Percentiles rank a stretch among this genome's conserved stretches.
These are phyloP conservation scores for Salvelinus alpinus DNA, from an alignment of 2,113 vertebrate genomes.

Conservation along the genomic window DNA sequence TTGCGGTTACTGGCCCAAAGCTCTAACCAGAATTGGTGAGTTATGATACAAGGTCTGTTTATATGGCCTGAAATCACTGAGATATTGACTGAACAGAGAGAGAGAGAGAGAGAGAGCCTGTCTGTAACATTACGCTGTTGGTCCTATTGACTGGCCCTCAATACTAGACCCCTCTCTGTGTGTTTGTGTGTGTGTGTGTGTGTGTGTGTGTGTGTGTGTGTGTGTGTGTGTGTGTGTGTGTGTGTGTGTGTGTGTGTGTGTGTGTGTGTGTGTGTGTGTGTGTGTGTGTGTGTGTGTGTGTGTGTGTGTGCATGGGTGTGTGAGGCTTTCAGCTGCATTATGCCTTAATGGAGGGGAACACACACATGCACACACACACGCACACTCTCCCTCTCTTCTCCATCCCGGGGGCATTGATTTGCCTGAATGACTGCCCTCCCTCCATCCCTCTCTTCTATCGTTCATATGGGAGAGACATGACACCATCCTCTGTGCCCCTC, in stretches of 20 bases:
- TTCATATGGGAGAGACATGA: slow-evolving; percentile 64
- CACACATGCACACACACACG: slow-evolving; percentile 25
- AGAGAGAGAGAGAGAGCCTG: slow-evolving; percentile 37
- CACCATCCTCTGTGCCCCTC: slow-evolving; percentile 66
- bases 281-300: not conserved
- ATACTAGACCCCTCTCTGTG: slow-evolving; percentile 37
- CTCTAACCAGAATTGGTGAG: too few relatives aligned
- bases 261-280: not conserved
- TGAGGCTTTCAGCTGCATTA: slow-evolving; percentile 49
- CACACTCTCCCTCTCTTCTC: slow-evolving; percentile 11
- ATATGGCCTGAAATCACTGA: not conserved
- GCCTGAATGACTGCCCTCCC: slow-evolving; percentile 59
- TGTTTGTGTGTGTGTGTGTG: slow-evolving; percentile 1
- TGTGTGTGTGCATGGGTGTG: not conserved
- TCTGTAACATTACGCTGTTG: slow-evolving; percentile 62
- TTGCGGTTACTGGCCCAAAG: too few relatives aligned
- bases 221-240: not conserved
- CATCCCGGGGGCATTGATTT: slow-evolving; percentile 62
- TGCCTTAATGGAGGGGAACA: slow-evolving; percentile 55
- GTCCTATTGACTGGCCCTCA: slow-evolving; percentile 60
- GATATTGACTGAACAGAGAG: slow-evolving; percentile 27
- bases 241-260: not conserved
- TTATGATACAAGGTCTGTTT: not conserved
- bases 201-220: not conserved
- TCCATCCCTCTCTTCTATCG: slow-evolving; percentile 36